A percentile compares a stretch with the other conserved stretches of the same genome.
Evolutionary conservation across 2,797 vertebrate species (phyloP).

Genomic region (Lepus oiostolus): DNA sequence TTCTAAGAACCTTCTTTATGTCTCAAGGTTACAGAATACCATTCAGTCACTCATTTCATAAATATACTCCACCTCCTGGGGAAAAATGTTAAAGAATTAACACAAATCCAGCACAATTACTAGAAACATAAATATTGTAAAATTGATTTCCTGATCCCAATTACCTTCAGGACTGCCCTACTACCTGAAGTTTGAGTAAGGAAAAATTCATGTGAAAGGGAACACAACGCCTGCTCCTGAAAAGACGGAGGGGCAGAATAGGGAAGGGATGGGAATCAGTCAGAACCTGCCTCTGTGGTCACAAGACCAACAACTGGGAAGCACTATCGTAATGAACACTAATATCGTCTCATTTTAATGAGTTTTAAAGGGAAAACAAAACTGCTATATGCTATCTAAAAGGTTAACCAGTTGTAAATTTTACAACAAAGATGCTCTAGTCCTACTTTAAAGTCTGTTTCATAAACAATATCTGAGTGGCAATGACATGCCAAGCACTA

Average conservation of each 20-base stretch:
- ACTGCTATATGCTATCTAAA: background rate
- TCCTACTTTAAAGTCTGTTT: background rate
- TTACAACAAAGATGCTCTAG: background rate
- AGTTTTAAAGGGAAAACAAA: conserved; percentile 7
- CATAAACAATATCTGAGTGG: background rate
- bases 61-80: background rate
- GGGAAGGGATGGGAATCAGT: conserved; percentile 1
- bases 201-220: background rate
- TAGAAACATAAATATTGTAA: conserved; percentile 21
- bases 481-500: background rate
- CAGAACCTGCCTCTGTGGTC: background rate
- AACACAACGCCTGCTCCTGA: background rate
- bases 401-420: background rate
- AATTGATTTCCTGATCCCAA: conserved; percentile 9
- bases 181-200: background rate
- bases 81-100: conserved; percentile 28
- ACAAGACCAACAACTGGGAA: background rate
- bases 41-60: background rate
- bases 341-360: background rate
- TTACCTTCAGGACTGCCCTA: background rate
- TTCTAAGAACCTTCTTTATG: background rate
- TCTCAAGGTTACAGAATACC: background rate
- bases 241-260: background rate
- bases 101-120: conserved; percentile 25
- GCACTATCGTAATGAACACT: conserved; percentile 17